Base-by-base conservation (phyloP, 2,888 invertebrate genomes). In the Scaptomyza polygonia region DNA sequence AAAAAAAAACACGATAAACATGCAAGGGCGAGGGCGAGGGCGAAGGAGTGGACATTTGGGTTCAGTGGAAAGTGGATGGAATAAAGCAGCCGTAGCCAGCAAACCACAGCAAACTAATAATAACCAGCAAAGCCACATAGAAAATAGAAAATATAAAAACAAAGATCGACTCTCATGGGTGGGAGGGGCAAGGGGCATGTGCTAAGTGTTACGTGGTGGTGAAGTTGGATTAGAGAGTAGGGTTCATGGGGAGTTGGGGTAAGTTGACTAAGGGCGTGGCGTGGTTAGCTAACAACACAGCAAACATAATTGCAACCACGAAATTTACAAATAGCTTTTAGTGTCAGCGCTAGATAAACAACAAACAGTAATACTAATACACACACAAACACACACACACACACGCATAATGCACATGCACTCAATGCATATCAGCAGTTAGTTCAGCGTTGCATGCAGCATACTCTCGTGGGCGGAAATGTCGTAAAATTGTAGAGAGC, bases 241-340 rank as follows among this genome's bases (percentile, higher is more conserved):
- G 27, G 12, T 14, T 36, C 29, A 21, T 2, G 48, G 1, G n/a
- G n/a, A n/a, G n/a, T n/a, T n/a, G 40, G 62, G 6, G 27, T 11
- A 29, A 8, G 48, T 21, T 43, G 44, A 34, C 52, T 34, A 25
- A 43, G 36, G 53, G 56, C 67, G 72, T 40, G 59, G 43, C 53
- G 42, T 12, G 57, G 64, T 14, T 65, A 54, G 69, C 73, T 54
- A 68, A 83, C 71, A 71, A 85, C 79, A 85, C 54, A 85, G 88
- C 86, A 83, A 86, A 86, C 85, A 86, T 86, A 88, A 88, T 88
- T 83, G 84, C 81, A 80, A 81, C 88, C 88, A 79, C 85, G 75
- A 88, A 83, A 86, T 86, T 86, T 86, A 86, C 85, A 88, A 86
- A 88, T 86, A 83, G 85, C 85, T 86, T 86, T 86, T 88, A 88